Base-by-base conservation (phyloP, 2,888 invertebrate species). In the Pseudococcus longispinus region DNA sequence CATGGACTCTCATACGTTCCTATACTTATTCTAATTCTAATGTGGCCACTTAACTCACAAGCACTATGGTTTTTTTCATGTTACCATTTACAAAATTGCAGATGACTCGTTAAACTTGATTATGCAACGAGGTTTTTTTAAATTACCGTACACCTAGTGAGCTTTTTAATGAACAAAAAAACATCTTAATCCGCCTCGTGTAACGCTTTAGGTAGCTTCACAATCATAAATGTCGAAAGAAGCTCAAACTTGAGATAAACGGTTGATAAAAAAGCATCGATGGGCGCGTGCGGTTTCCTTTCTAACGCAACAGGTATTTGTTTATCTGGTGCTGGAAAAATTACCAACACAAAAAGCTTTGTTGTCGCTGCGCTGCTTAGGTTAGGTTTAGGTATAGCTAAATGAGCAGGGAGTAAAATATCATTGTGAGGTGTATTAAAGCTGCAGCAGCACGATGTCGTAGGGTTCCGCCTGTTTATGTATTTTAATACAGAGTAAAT, bases 281-380 rank as follows among this genome's bases (percentile, higher is more conserved):
- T 29, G 15, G 29, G 70, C 29, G 60, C 42, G 42, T 74, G 74
- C 32, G 32, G 32, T 42, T 80, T 42, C 77, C 42, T 1, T n/a
- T 29, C 20, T 37, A 1, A 42, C 20, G 32, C 77, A 80, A 80
- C 77, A 80, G 42, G 77, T 80, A 80, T 20, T 37, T 80, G 26
- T 80, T 29, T 70, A 15, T 70, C 70, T 29, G 70, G 29, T 18
- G 29, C 70, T 70, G 70, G 70, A 70, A 70, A 70, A 70, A 70
- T 70, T 70, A 65, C 23, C n/a, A n/a, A 29, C 65, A 5, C n/a
- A n/a, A n/a, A 29, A 29, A 70, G 70, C 70, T 29, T 70, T 6
- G 29, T 37, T 37, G 37, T 37, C 37, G 37, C 37, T 29, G 18
- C 18, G 32, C 32, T 9, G 37, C 37, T 5, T 15, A 8, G 70